Evolutionary conservation across 2,797 vertebrate species (phyloP).

Genomic region (Pitangus sulphuratus): DNA sequence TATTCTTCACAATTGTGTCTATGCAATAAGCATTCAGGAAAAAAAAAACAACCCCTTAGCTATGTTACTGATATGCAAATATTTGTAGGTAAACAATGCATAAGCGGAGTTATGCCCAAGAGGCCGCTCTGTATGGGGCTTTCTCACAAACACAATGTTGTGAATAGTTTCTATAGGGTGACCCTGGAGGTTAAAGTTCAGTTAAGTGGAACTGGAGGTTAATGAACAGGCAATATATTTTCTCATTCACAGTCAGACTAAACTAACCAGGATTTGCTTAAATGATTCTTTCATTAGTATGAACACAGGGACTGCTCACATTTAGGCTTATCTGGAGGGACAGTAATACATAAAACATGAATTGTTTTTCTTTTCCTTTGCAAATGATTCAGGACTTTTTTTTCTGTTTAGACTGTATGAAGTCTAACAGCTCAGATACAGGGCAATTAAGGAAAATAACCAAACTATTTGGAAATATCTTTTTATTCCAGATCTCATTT

Average conservation of each 20-base stretch:
- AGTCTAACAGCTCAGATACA: neutral
- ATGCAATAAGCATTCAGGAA: neutral
- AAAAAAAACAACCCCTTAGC: fast-evolving
- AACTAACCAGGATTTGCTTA: neutral
- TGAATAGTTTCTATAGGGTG: neutral
- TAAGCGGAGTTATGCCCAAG: neutral
- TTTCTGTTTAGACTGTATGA: neutral
- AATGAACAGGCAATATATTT: neutral
- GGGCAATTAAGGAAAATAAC: neutral
- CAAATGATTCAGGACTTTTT: neutral
- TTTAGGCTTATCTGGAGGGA: neutral
- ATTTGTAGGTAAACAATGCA: neutral
- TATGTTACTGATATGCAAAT: neutral
- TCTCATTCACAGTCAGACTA: neutral
- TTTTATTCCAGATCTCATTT: neutral
- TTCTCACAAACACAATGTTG: neutral
- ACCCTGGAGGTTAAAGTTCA: neutral
- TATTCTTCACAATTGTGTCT: neutral
- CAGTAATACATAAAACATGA: neutral
- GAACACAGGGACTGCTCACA: neutral
- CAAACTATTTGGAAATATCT: neutral
- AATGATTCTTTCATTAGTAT: neutral
- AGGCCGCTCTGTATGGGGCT: neutral
- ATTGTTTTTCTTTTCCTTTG: neutral
- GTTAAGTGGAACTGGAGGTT: neutral